Conservation (phyloP, 2,888 invertebrate species). For the Liodrosophila aerea region DNA sequence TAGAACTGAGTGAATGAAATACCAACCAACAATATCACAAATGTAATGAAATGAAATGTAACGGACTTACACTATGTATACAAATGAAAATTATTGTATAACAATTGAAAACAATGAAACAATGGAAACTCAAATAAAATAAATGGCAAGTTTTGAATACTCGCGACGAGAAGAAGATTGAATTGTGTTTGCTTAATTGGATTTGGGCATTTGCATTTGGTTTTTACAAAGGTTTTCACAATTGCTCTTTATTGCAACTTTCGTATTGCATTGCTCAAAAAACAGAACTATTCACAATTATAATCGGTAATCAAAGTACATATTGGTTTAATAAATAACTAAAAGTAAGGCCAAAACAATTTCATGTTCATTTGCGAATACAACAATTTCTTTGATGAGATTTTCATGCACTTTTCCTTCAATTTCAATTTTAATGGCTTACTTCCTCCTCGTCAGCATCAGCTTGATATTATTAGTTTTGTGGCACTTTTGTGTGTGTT, state of each 20-base stretch:
- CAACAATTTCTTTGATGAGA: constrained; percentile 27
- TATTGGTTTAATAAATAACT: constrained; percentile 68
- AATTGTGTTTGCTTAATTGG: constrained; percentile 9
- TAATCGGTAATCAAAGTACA: constrained; percentile 51
- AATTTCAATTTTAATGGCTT: constrained; percentile 16
- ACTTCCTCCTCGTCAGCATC: constrained; percentile 15
- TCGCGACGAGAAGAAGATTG: constrained; percentile 64
- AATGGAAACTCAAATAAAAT: constrained; percentile 55
- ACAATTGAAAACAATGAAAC: constrained; percentile 39
- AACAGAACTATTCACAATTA: constrained; percentile 48
- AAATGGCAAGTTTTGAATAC: constrained; percentile 72
- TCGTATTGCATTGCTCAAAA: constrained; percentile 62
- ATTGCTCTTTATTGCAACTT: constrained; percentile 66
- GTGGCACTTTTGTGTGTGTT: constrained; percentile 59
- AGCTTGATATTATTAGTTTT: constrained; percentile 28
- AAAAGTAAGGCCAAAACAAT: constrained; percentile 70
- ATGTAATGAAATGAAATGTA: constrained; percentile 44
- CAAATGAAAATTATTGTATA: constrained; percentile 41
- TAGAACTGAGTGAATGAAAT: constrained; percentile 1
- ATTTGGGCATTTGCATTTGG: constrained; percentile 1
- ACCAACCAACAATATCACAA: constrained; percentile 15
- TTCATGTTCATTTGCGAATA: constrained; percentile 29
- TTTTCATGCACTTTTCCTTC: constrained; percentile 23
- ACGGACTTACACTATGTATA: constrained; percentile 36
- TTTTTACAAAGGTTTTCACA: constrained; percentile 47